A percentile compares a stretch with the other conserved stretches of the same genome.
phyloP scores from a whole-genome alignment of 2,797 vertebrate genomes.

The Cynodonichthys magdalenae region DNA sequence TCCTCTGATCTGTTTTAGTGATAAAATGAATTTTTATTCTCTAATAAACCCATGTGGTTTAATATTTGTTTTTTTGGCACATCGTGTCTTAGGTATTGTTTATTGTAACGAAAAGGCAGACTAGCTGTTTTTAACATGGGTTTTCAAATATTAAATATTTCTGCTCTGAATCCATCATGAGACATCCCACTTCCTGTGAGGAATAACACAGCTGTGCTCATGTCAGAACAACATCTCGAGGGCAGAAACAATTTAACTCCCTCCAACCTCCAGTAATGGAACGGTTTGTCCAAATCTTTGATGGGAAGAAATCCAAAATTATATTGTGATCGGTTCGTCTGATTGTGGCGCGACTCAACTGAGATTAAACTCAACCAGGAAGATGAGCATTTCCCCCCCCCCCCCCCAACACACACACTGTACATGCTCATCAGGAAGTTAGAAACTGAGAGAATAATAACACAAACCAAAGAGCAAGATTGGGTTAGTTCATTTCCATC shows the following conservation, averaged over 20 bases:
- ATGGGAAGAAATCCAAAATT: too few species aligned
- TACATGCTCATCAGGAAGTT: slow-evolving; percentile 51
- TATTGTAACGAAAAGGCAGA: too few species aligned
- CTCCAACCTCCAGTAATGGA: neutral
- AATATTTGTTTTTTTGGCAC: too few species aligned
- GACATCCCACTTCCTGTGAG: neutral
- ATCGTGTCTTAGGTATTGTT: too few species aligned
- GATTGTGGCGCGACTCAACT: too few species aligned
- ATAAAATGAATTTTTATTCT: too few species aligned
- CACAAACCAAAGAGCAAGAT: slow-evolving; percentile 58
- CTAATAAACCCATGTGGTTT: too few species aligned
- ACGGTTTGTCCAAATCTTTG: neutral
- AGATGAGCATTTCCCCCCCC: slow-evolving; percentile 46
- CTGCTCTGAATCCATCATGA: neutral
- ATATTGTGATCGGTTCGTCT: too few species aligned
- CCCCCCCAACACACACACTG: too few species aligned
- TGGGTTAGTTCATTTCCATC: slow-evolving; percentile 77
- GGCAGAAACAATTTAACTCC: neutral
- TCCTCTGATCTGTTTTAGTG: too few species aligned
- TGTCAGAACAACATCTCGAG: neutral
- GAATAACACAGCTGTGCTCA: slow-evolving; percentile 10
- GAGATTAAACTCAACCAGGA: slow-evolving; percentile 43
- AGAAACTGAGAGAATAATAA: slow-evolving; percentile 31
- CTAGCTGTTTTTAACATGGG: too few species aligned
- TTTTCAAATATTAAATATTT: neutral